phyloP scores from a whole-genome alignment of 1,140 invertebrate genomes.

The Phocides pigmalion region DNA sequence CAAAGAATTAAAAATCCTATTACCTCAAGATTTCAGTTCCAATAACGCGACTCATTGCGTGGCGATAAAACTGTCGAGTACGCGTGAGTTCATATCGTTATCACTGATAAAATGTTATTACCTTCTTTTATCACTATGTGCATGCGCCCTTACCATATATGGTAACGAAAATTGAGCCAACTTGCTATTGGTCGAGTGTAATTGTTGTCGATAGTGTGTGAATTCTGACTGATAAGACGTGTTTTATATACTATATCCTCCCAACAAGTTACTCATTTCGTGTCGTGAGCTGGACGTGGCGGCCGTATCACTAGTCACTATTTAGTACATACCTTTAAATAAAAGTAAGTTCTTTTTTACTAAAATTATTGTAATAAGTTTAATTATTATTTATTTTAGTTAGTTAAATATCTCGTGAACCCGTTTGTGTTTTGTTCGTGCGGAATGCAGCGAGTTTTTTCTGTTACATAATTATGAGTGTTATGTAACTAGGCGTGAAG shows the following conservation, averaged over 20 bases:
- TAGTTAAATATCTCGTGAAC: slow-evolving; percentile 33
- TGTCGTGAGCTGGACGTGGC: slow-evolving; percentile 65
- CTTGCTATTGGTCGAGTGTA: slow-evolving; percentile 66
- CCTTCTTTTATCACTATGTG: slow-evolving; percentile 59
- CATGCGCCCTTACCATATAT: slow-evolving; percentile 74
- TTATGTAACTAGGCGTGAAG: slow-evolving; percentile 38
- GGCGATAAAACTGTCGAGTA: background rate
- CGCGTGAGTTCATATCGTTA: slow-evolving; percentile 37
- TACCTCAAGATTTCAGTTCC: slow-evolving; percentile 1
- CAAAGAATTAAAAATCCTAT: too few species aligned
- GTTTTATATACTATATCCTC: slow-evolving; percentile 78
- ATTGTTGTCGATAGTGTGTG: slow-evolving; percentile 66
- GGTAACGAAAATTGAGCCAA: slow-evolving; percentile 73
- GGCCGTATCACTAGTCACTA: slow-evolving; percentile 64
- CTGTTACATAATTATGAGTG: slow-evolving; percentile 35
- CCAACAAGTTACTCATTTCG: slow-evolving; percentile 66
- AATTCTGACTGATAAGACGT: slow-evolving; percentile 67
- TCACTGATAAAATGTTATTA: slow-evolving; percentile 53
- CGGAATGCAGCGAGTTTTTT: slow-evolving; percentile 33
- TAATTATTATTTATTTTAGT: slow-evolving; percentile 9
- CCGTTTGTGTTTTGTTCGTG: slow-evolving; percentile 21
- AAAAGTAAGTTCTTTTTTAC: slow-evolving; percentile 69
- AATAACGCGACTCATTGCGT: slow-evolving; percentile 10
- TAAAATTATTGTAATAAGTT: slow-evolving; percentile 23
- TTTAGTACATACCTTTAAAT: slow-evolving; percentile 48